Conservation (phyloP, 2,113 vertebrate species). For the Ceyx cyanopectus region DNA sequence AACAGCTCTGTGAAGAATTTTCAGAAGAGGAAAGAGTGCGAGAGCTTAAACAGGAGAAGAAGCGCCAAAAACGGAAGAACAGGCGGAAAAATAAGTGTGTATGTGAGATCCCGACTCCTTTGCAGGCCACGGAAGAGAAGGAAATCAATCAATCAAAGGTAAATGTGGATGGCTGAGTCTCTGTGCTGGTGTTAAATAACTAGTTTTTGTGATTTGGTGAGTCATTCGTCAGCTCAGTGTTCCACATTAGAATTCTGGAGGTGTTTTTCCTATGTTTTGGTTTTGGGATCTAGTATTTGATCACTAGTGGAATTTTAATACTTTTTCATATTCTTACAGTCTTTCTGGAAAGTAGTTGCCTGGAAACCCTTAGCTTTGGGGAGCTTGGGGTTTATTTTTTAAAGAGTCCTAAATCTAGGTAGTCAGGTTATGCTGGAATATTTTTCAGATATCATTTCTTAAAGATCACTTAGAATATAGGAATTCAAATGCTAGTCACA, state of each 20-base stretch:
- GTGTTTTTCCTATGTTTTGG: not conserved
- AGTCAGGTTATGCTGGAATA: not conserved
- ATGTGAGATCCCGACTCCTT: conserved; percentile 83
- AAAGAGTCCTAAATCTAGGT: not conserved
- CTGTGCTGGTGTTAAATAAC: not conserved
- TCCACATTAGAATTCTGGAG: not conserved
- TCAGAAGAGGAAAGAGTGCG: conserved; percentile 94
- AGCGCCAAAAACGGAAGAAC: conserved; percentile 96
- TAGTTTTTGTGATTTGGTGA: not conserved
- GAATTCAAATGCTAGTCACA: not conserved
- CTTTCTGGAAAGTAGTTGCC: not conserved
- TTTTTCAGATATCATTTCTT: not conserved
- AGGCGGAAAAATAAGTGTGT: conserved; percentile 95
- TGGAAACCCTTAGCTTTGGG: not conserved
- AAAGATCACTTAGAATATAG: not conserved
- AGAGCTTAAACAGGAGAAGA: conserved; percentile 97
- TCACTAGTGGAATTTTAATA: not conserved
- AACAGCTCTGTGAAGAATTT: conserved; percentile 96
- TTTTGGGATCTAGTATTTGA: not conserved
- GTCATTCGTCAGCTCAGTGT: not conserved
- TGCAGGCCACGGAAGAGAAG: conserved; percentile 85
- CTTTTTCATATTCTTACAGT: not conserved
- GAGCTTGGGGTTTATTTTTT: not conserved
- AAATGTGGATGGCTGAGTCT: not conserved
- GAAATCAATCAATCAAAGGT: conserved; percentile 89